Evolutionary conservation across 1,140 invertebrate genomes (phyloP), one percentile per base, ranked within the genome.

Genomic region (Leptonema lineaticorne): DNA sequence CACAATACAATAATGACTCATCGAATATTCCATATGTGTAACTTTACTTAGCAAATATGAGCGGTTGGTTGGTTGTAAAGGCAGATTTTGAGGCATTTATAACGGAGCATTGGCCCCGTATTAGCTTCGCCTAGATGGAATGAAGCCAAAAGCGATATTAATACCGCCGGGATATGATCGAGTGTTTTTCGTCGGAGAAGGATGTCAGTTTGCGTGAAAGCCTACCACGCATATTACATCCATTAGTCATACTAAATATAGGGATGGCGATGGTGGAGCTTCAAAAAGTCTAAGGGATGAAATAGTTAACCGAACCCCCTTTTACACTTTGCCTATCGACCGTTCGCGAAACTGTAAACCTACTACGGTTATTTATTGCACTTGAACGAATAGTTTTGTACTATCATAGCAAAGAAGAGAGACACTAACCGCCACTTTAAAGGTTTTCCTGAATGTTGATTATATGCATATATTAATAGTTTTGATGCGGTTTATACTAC

Each of bases 201-300:
- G 22, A n/a, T 50, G 62, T 64, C 62, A 64, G 33, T 53, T 48
- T 50, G 62, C 46, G 62, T 64, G 62, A 64, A 64, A 64, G 62
- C 62, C 30, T 50, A n/a, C 24, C 57, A 30, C 62, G 62, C 62
- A 64, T 64, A 64, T 64, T 64, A 64, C 14, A 18, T 8, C 62
- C 62, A 50, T 64, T 64, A 50, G 62, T 64, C 62, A 64, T 53
- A 50, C 46, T 50, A 26, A 26, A 26, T 53, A 64, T 50, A 20
- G 62, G 62, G 18, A 26, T 50, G 50, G 50, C 62, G n/a, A n/a
- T n/a, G n/a, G n/a, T n/a, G n/a, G n/a, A n/a, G n/a, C n/a, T n/a
- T n/a, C n/a, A n/a, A n/a, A n/a, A n/a, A n/a, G n/a, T n/a, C n/a
- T n/a, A n/a, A n/a, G n/a, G n/a, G n/a, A n/a, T n/a, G n/a, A n/a